Evolutionary conservation across 2,888 invertebrate species (phyloP), one percentile per base, ranked within the genome.

Genomic region (Ecliptopera silaceata): DNA sequence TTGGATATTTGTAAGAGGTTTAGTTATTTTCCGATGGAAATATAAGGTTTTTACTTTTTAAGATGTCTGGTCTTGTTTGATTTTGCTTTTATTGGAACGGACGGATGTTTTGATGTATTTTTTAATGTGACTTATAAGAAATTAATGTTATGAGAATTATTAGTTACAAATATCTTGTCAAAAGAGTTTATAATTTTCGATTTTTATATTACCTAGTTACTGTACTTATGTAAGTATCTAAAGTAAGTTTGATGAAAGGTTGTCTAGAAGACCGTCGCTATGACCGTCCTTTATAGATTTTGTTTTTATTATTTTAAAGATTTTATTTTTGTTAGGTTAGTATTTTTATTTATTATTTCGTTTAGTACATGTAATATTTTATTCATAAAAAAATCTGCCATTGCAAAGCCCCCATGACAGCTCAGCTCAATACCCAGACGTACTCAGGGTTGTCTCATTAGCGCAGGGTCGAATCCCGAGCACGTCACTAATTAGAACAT

Each of bases 1-100:
- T 89, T 87, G 89, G 88, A 88, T 88, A 88, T 89, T 89, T 87
- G 87, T 84, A 79, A 87, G 84, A 88, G 86, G 84, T 86, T 82
- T 80, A 80, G 76, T 76, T 82, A 80, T 84, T 84, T 79, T 74
- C 74, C 74, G 71, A 82, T 80, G 79, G 76, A 82, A 79, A 83
- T 26, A 80, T 85, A 81, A 78, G 74, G 73, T 71, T 69, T 75
- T 78, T 64, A 65, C 66, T 64, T 57, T 50, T 39, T 50, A 53
- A 50, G 38, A 55, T 3, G 53, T 45, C 44, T 52, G 41, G 20
- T 34, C 51, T 55, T 59, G 54, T 64, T 64, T 53, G 55, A 53
- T 59, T 61, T 61, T 51, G 53, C 46, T 64, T 61, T 66, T 70
- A 69, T 72, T 71, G 60, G 65, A 50, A 57, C 51, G 43, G 20